Evolutionary conservation across 2,113 vertebrate genomes (phyloP), one percentile per base, ranked within the genome.

Genomic region (Psammodynastes pulverulentus): DNA sequence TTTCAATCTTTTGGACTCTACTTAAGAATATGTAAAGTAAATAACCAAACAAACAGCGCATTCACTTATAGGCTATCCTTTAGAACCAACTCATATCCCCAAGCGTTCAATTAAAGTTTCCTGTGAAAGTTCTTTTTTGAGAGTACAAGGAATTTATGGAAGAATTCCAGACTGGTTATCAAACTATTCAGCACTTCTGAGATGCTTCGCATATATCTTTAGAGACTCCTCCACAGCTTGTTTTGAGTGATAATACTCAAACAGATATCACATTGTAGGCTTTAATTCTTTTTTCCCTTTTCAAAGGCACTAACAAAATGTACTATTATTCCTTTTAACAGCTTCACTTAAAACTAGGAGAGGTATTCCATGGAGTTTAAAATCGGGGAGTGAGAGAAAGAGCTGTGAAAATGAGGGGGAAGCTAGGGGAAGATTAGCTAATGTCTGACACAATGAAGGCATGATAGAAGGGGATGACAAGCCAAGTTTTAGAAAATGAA

Each of bases 81-180:
- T 93, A 92, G 84, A 52, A 91, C 34, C 34, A 89, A 92, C 91
- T 86, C 84, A 92, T 43, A 1, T 23, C 49, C 91, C 49, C 84
- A 58, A 93, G n/a, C 54, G 54, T 94, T 87, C 93, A 93, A 94
- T 94, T 94, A 94, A 93, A 95, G 49, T 39, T 93, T 84, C 84
- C 92, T 86, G 21, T 91, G 84, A 95, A 95, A 92, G 1, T 1
- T 39, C 45, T 56, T 53, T 49, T 0, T 3, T 87, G 88, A 95
- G 5, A 93, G 23, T 13, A 90, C 43, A 87, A 86, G 79, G 52
- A 93, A 87, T 93, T 26, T 90, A 3, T 54, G 58, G 29, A 93
- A 92, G 89, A 93, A 93, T 46, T 91, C 49, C 86, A 91, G 34
- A 46, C 19, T 87, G 24, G 56, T 91, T 86, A 93, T 91, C 54